phyloP scores from a whole-genome alignment of 2,113 vertebrate genomes.

The Pluvialis apricaria region DNA sequence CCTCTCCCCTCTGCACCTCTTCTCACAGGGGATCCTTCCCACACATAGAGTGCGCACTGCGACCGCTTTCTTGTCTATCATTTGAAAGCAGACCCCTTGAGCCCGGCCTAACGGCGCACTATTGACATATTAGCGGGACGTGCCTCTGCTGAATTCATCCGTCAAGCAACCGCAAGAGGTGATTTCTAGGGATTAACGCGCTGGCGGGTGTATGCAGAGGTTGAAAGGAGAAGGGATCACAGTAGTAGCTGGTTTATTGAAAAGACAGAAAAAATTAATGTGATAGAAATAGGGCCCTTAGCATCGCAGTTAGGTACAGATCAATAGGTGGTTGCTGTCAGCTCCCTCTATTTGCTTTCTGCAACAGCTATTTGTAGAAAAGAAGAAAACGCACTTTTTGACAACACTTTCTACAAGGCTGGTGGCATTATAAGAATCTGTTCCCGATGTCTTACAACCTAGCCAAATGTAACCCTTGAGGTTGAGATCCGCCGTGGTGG shows the following conservation, averaged over 20 bases:
- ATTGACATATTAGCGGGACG: not conserved
- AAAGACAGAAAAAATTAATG: not conserved
- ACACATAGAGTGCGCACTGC: accelerated
- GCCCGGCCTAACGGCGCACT: not conserved
- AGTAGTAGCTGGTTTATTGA: not conserved
- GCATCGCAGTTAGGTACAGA: not conserved
- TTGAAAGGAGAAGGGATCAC: not conserved
- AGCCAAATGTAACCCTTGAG: not conserved
- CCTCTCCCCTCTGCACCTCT: not conserved
- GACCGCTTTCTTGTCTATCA: not conserved
- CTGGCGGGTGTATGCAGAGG: not conserved
- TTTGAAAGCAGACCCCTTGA: not conserved
- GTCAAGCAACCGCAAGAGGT: not conserved
- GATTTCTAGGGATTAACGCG: not conserved
- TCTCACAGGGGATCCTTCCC: not conserved
- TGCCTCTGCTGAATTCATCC: conserved; percentile 17
- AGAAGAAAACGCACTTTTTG: not conserved
- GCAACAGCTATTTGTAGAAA: not conserved
- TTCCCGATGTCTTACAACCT: not conserved
- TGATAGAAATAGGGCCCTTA: not conserved
- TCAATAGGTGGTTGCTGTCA: not conserved
- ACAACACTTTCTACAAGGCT: not conserved
- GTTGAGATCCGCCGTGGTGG: not conserved
- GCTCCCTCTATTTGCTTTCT: not conserved
- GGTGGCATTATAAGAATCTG: not conserved